Conservation (phyloP, 1,140 invertebrate genomes). For the Drosophila insularis region DNA sequence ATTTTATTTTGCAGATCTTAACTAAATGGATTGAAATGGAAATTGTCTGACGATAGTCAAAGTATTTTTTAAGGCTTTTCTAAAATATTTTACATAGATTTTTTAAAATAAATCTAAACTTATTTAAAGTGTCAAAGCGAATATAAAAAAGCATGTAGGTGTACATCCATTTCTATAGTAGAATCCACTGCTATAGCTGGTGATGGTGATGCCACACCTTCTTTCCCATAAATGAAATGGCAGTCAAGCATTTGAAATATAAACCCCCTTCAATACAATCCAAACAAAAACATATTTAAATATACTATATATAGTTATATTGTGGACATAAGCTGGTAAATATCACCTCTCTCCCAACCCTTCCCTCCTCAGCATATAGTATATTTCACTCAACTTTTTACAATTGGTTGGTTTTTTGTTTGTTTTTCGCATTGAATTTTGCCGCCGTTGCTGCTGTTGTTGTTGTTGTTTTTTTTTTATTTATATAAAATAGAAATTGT, state of each 20-base stretch:
- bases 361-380: neutral
- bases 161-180: too few relatives aligned
- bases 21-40: too few relatives aligned
- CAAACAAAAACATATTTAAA: constrained; percentile 38
- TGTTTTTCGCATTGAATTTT: constrained; percentile 57
- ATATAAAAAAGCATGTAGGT: too few relatives aligned
- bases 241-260: constrained; percentile 55
- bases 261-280: constrained; percentile 37
- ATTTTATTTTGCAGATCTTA: too few relatives aligned
- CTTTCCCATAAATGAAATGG: constrained; percentile 12
- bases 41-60: too few relatives aligned
- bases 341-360: neutral
- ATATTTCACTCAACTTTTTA: constrained; percentile 45
- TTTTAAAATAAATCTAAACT: too few relatives aligned
- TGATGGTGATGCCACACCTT: constrained; percentile 1
- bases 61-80: too few relatives aligned
- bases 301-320: constrained; percentile 10
- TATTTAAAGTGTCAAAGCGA: too few relatives aligned
- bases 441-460: constrained; percentile 3
- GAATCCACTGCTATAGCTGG: neutral
- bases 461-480: neutral
- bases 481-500: constrained; percentile 33
- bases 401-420: constrained; percentile 60
- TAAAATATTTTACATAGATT: too few relatives aligned
- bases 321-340: neutral